These are phyloP conservation scores for Diorhabda elongata DNA, from an alignment of 1,140 invertebrate species.

Conservation along the genomic window DNA sequence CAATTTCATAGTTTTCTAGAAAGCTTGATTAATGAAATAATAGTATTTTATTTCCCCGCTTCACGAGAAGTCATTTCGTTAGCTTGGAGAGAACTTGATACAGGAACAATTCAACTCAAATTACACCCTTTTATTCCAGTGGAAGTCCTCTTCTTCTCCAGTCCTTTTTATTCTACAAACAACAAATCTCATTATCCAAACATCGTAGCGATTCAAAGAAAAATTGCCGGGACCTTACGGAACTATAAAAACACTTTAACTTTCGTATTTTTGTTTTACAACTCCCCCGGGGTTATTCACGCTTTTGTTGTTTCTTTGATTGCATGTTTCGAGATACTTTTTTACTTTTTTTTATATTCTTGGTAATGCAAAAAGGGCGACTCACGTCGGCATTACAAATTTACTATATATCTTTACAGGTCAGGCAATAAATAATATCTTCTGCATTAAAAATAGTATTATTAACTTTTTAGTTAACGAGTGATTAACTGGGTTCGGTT, in stretches of 20 bases:
- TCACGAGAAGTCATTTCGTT: too few species aligned
- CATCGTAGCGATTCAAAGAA: slow-evolving; percentile 2
- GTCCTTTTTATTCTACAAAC: background rate
- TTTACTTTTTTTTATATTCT: slow-evolving; percentile 1
- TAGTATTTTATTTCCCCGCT: too few species aligned
- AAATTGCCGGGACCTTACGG: background rate
- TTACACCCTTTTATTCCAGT: background rate
- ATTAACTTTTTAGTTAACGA: too few species aligned
- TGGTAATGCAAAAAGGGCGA: background rate
- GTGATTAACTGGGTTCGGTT: too few species aligned
- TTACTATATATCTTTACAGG: too few species aligned
- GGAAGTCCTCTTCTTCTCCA: background rate
- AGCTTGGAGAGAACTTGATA: too few species aligned
- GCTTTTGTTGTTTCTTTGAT: slow-evolving; percentile 1
- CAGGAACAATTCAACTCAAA: background rate
- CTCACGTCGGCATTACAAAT: too few species aligned
- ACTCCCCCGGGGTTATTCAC: background rate
- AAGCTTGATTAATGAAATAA: too few species aligned
- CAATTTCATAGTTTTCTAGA: too few species aligned
- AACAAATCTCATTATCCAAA: slow-evolving; percentile 2
- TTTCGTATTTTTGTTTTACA: slow-evolving; percentile 1
- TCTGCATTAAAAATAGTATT: too few species aligned
- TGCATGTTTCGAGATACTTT: background rate
- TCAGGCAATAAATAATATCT: too few species aligned
- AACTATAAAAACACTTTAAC: slow-evolving; percentile 3